These are phyloP conservation scores for Cydia amplana DNA, from an alignment of 1,140 invertebrate genomes.

Conservation along the genomic window DNA sequence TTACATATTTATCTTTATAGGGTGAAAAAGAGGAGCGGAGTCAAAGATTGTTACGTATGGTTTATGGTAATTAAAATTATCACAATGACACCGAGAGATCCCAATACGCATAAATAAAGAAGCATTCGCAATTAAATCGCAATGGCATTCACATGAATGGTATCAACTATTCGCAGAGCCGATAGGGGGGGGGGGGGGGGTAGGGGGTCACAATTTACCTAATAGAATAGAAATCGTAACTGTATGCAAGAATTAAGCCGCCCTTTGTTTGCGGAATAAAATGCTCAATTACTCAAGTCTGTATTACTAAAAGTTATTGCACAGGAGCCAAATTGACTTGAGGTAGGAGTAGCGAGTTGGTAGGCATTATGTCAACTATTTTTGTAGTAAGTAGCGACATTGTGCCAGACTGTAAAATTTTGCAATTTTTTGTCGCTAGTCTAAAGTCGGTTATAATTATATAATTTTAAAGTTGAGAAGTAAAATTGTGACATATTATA, in stretches of 20 bases:
- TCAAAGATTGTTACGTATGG: no score
- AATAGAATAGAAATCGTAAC: slow-evolving; percentile 37
- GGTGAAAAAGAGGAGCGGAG: no score
- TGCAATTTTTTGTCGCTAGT: no score
- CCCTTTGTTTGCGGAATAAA: background rate
- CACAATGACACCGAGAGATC: slow-evolving; percentile 34
- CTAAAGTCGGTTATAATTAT: no score
- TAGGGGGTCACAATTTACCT: slow-evolving; percentile 47
- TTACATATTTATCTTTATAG: background rate
- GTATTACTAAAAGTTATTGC: background rate
- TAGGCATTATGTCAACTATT: no score
- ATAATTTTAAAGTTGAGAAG: no score
- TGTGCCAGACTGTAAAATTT: no score
- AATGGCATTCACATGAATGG: slow-evolving; percentile 59
- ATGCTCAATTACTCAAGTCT: background rate
- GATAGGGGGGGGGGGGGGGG: no score
- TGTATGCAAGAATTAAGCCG: background rate
- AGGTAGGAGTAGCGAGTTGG: no score
- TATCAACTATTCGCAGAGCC: slow-evolving; percentile 64
- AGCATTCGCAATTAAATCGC: slow-evolving; percentile 55
- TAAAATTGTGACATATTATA: no score
- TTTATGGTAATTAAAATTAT: slow-evolving; percentile 32
- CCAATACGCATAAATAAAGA: slow-evolving; percentile 44
- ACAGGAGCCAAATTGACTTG: no score
- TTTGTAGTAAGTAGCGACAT: no score